These are phyloP conservation scores for Eremobia ochroleuca DNA, from an alignment of 2,888 invertebrate genomes.

Conservation along the genomic window DNA sequence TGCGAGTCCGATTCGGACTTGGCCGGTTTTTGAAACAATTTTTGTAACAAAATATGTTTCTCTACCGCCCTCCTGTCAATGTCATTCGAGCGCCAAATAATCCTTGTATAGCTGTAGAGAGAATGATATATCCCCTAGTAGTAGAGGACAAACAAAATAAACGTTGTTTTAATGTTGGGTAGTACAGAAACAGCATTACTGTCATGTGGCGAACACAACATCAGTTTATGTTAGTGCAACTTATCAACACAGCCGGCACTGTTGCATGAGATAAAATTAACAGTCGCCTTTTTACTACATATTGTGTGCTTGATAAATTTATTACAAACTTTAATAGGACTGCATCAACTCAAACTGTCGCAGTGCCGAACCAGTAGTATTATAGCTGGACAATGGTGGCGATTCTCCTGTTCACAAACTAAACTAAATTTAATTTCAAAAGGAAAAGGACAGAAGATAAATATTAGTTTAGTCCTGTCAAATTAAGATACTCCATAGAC, in stretches of 20 bases:
- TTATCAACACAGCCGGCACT: constrained; percentile 44
- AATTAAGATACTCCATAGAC: too few relatives aligned
- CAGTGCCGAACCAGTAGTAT: neutral
- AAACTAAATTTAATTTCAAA: too few relatives aligned
- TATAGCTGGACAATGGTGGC: neutral
- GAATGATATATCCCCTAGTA: neutral
- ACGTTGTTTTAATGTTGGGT: constrained; percentile 13
- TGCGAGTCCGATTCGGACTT: too few relatives aligned
- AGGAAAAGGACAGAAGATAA: too few relatives aligned
- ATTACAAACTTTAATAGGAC: neutral
- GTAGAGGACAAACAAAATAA: neutral
- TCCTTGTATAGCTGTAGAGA: neutral
- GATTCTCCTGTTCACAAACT: too few relatives aligned
- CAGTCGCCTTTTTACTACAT: constrained; percentile 32
- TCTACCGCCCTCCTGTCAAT: neutral
- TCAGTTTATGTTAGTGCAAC: constrained; percentile 35
- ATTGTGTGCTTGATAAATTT: constrained; percentile 26
- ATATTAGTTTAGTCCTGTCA: too few relatives aligned
- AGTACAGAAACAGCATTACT: constrained; percentile 30
- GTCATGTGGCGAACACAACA: constrained; percentile 32
- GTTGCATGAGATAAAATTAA: constrained; percentile 57
- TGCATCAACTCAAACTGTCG: constrained; percentile 2
- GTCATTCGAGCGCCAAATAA: neutral
- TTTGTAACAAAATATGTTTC: neutral
- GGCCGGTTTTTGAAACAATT: neutral